Base-by-base conservation (phyloP, 53 echinoderm and acorn worm species). In the Mesocentrotus franciscanus region DNA sequence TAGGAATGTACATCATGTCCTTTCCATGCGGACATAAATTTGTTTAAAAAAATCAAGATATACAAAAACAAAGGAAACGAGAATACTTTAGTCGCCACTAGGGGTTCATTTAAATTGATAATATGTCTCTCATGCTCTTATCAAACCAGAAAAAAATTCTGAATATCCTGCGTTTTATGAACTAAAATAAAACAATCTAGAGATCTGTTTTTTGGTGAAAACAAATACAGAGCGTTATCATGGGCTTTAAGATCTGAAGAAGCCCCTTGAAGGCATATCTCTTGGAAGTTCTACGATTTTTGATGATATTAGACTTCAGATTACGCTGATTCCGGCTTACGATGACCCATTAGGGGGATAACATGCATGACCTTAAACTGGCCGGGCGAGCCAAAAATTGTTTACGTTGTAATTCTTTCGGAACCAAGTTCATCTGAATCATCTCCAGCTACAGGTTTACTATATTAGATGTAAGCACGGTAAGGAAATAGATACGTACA, bases 241-340 rank as follows among this genome's bases (percentile, higher is more conserved):
- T 17, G 81, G 42, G 27, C 87, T 87, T 58, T 87, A 29, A 57
- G 9, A 6, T 58, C 55, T 30, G 9, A 79, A 79, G 30, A 20
- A 81, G 42, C 42, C 57, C 87, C 87, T 58, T 15, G 58, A 13
- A 58, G 87, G 87, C 87, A 87, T n/a, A n/a, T 56, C 36, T 8
- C 6, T 84, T 49, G 11, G 49, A 20, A 49, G 49, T 17, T 75
- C 64, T 5, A 84, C 10, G 34, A 22, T 36, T 79, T 36, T 79
- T 85, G 32, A 87, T 57, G 87, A 87, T 87, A 87, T 59, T 87
- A 87, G 87, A 87, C 87, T 87, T 87, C 87, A 87, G 87, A 57
- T 87, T 87, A 58, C n/a, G 87, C 87, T 56, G 87, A 87, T 87
- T 87, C 58, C 57, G 29, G 87, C 57, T 87, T 87, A 87, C n/a